Conservation (phyloP, 23 tunicate genomes). For the Botrylloides violaceus region DNA sequence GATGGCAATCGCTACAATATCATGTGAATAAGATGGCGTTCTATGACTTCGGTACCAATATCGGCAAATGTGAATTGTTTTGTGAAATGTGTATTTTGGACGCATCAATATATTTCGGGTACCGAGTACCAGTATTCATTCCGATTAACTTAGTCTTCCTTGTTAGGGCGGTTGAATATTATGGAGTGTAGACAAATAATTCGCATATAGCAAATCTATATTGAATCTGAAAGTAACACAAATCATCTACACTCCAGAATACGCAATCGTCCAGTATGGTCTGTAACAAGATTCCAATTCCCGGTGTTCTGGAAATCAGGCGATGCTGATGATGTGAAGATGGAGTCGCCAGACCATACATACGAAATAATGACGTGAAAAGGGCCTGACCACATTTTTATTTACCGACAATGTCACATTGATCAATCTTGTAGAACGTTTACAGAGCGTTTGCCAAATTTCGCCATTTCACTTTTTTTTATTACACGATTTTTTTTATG, state of each 20-base stretch:
- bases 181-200: conserved; percentile 8
- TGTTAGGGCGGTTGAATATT: conserved; percentile 28
- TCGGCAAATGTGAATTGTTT: too few species aligned
- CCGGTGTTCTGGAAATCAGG: conserved; percentile 49
- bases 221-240: background rate
- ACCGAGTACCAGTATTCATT: background rate
- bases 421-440: too few species aligned
- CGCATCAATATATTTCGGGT: too few species aligned
- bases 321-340: conserved; percentile 27
- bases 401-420: too few species aligned
- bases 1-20: conserved; percentile 39
- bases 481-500: too few species aligned
- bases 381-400: too few species aligned
- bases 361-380: conserved; percentile 48
- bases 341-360: conserved; percentile 40
- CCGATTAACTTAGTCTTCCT: background rate
- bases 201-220: background rate
- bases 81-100: too few species aligned
- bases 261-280: conserved; percentile 69
- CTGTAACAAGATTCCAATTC: conserved; percentile 31
- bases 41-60: too few species aligned
- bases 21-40: conserved; percentile 30
- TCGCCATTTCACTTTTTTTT: too few species aligned
- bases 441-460: too few species aligned
- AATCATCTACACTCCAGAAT: conserved; percentile 42